These are phyloP conservation scores for Chanos chanos DNA, from an alignment of 2,797 vertebrate genomes.

Conservation along the genomic window DNA sequence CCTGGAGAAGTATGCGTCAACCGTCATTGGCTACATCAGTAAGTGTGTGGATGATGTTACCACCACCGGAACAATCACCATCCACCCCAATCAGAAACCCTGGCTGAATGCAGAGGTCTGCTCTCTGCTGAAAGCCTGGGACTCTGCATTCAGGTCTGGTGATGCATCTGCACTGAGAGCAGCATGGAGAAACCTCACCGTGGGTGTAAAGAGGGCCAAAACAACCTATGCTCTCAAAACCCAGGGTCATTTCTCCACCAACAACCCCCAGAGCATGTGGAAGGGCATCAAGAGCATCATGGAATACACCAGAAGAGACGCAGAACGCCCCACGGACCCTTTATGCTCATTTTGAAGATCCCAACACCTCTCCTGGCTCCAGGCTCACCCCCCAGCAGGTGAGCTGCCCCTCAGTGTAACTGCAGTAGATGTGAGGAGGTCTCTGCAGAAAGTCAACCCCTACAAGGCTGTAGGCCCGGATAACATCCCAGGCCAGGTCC, in stretches of 20 bases:
- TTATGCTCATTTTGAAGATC: too few relatives aligned
- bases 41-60: constrained; percentile 10
- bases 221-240: not conserved
- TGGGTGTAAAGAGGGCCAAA: not conserved
- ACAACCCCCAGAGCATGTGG: not conserved
- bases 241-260: not conserved
- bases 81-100: constrained; percentile 16
- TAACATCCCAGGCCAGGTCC: not conserved
- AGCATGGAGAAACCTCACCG: not conserved
- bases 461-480: not conserved
- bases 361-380: too few relatives aligned
- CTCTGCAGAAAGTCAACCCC: not conserved
- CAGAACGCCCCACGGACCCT: too few relatives aligned
- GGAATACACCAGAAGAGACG: not conserved
- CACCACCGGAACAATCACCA: not conserved
- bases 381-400: not conserved
- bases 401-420: too few relatives aligned
- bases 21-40: not conserved
- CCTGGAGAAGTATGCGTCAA: constrained; percentile 8
- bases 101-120: not conserved
- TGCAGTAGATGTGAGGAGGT: not conserved
- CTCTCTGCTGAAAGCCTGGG: not conserved
- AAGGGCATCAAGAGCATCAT: not conserved
- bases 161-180: too few relatives aligned
- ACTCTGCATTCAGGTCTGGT: not conserved